Percentiles rank a stretch among this genome's conserved stretches.
phyloP scores from a whole-genome alignment of 1,140 invertebrate genomes.

The Dreissena rostriformis region DNA sequence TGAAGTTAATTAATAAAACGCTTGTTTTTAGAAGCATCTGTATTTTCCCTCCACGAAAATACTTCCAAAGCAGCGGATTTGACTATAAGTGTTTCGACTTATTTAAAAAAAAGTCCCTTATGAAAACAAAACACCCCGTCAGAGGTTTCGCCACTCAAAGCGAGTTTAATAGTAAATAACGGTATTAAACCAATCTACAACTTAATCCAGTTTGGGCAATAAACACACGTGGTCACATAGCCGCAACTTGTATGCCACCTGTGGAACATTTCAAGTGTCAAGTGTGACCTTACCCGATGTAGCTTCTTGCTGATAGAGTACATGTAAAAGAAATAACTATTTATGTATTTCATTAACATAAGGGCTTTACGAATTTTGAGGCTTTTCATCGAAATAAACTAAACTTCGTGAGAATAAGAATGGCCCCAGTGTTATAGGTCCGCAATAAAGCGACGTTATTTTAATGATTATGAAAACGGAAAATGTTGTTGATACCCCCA shows the following conservation, averaged over 20 bases:
- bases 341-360: not conserved
- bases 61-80: no score
- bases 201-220: not conserved
- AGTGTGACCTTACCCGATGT: not conserved
- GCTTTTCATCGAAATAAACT: not conserved
- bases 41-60: no score
- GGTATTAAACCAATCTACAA: slow-evolving; percentile 3
- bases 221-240: not conserved
- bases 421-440: not conserved
- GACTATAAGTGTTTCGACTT: no score
- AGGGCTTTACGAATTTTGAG: not conserved
- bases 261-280: not conserved
- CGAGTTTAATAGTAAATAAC: no score
- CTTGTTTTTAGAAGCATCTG: no score
- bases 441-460: not conserved
- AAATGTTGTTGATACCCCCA: not conserved
- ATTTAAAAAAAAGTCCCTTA: no score
- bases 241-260: slow-evolving; percentile 11
- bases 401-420: not conserved
- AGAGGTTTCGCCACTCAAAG: no score
- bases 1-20: no score
- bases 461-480: not conserved
- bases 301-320: not conserved
- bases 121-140: no score
- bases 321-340: not conserved